Conservation (phyloP, 2,797 vertebrate genomes). For the Ibycter americanus region DNA sequence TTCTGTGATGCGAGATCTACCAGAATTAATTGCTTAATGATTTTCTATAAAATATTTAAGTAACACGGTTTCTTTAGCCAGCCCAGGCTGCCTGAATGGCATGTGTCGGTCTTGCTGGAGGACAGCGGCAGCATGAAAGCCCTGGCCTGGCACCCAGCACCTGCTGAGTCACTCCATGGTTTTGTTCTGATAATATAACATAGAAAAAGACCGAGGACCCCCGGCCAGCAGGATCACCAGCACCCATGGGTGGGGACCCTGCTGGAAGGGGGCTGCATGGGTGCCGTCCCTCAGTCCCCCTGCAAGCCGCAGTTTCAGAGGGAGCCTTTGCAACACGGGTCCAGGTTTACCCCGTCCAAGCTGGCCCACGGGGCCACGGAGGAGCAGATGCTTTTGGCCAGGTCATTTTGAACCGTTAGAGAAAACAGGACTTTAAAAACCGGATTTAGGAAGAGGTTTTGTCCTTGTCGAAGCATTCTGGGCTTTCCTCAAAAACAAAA, state of each 20-base stretch:
- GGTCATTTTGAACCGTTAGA: neutral
- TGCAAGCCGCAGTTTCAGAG: neutral
- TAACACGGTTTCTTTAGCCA: neutral
- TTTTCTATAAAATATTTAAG: slow-evolving; percentile 47
- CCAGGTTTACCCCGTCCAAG: neutral
- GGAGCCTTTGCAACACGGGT: neutral
- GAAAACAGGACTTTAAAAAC: neutral
- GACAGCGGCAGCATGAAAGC: neutral
- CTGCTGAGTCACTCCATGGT: slow-evolving; percentile 18
- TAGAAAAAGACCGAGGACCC: neutral
- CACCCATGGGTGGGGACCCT: neutral
- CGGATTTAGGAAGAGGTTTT: neutral
- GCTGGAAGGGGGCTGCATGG: rapidly evolving
- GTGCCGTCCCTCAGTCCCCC: neutral
- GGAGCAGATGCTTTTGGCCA: neutral
- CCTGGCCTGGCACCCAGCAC: neutral
- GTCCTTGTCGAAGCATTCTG: neutral
- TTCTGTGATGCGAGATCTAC: neutral
- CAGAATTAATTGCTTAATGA: slow-evolving; percentile 48
- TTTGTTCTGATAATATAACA: neutral
- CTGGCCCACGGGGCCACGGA: rapidly evolving
- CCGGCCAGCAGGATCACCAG: rapidly evolving
- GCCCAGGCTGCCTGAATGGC: neutral
- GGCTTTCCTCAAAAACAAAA: slow-evolving; percentile 53
- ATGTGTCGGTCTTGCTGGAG: neutral